phyloP scores from a whole-genome alignment of 2,113 vertebrate genomes.

The Mesitornis unicolor region DNA sequence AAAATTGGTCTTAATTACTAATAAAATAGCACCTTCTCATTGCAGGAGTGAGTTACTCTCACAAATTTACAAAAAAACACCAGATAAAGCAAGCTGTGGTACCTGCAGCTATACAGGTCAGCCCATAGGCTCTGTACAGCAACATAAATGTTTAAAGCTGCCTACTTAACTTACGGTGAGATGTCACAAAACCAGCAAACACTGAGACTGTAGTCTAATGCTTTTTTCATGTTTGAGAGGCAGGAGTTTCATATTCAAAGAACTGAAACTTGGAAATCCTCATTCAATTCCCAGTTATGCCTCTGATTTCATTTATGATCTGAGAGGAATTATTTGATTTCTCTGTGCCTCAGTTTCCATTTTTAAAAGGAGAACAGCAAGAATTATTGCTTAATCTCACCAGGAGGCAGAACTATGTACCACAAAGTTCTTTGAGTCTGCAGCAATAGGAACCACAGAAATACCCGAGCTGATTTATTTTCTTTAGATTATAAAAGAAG shows the following conservation, averaged over 20 bases:
- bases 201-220: neutral
- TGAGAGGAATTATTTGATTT: neutral
- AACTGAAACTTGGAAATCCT: neutral
- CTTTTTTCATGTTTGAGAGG: neutral
- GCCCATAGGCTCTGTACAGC: neutral
- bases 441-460: neutral
- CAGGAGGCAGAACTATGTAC: neutral
- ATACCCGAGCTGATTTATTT: neutral
- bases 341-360: neutral
- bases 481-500: neutral
- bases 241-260: neutral
- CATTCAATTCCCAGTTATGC: neutral
- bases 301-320: neutral
- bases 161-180: neutral
- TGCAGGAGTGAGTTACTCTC: neutral
- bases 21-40: neutral
- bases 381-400: neutral
- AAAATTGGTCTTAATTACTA: neutral
- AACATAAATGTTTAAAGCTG: neutral
- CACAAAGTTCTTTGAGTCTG: neutral
- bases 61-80: neutral
- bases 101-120: neutral
- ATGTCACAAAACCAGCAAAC: neutral
- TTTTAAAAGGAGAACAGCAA: neutral
- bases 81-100: neutral